A percentile compares a stretch with the other conserved stretches of the same genome.
Conservation (phyloP, 1,140 invertebrate species). For the Dufourea novaeangliae region DNA sequence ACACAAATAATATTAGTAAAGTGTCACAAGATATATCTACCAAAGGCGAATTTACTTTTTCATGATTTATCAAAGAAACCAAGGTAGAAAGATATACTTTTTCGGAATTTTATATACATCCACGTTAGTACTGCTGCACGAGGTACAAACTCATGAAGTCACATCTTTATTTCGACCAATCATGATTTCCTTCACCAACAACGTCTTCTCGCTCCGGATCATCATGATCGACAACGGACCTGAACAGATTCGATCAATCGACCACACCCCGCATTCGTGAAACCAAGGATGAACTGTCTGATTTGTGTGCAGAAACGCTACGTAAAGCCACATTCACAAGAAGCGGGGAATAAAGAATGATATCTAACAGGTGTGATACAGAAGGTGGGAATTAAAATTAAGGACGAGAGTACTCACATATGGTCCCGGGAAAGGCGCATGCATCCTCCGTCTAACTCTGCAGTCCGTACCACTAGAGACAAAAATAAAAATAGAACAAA, state of each 20-base stretch:
- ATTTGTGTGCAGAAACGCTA: neutral
- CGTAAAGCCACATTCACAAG: neutral
- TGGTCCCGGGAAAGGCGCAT: constrained; percentile 82
- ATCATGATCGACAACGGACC: neutral
- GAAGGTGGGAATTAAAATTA: constrained; percentile 64
- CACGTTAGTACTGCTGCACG: too few relatives aligned
- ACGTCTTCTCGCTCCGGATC: neutral
- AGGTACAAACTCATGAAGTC: too few relatives aligned
- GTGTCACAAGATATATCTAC: too few relatives aligned
- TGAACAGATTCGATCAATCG: neutral
- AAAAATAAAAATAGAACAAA: constrained; percentile 80
- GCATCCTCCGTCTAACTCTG: constrained; percentile 83
- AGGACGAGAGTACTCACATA: constrained; percentile 79
- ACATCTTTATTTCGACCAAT: too few relatives aligned
- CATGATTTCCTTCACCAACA: neutral
- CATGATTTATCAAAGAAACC: too few relatives aligned
- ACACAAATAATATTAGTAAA: too few relatives aligned
- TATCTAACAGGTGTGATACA: constrained; percentile 4
- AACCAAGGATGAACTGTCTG: constrained; percentile 5
- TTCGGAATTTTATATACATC: too few relatives aligned
- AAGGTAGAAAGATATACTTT: too few relatives aligned
- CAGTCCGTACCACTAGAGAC: constrained; percentile 82
- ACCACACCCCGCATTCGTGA: neutral
- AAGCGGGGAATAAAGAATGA: neutral
- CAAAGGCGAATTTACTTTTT: too few relatives aligned